Evolutionary conservation across 2,888 invertebrate genomes (phyloP), one percentile per base, ranked within the genome.

Genomic region (Epinotia ramella): DNA sequence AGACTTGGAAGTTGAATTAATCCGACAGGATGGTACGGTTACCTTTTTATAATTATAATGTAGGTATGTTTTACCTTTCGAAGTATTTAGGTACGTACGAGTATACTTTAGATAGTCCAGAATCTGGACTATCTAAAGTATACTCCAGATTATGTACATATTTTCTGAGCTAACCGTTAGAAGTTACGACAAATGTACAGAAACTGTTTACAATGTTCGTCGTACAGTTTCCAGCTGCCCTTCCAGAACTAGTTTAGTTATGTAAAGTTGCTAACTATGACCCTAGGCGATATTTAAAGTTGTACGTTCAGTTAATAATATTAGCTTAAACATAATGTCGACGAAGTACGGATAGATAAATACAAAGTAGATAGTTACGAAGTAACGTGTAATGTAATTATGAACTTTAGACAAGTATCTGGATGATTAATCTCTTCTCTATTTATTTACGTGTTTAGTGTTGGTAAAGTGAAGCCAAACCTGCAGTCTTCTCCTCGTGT

Each of bases 241-340:
- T 9, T 16, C n/a, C 6, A 9, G 33, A 6, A n/a, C n/a, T n/a
- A 16, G 6, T 9, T 33, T 33, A 62, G 33, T 60, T 28, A 33
- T 16, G 5, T 60, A 33, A 33, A 60, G 60, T 33, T 33, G 60
- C 13, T n/a, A 33, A 62, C 62, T 33, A 33, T 62, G 33, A 62
- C 33, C 33, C 62, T 33, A 16, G 28, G 62, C 28, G 33, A n/a
- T 62, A 62, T 28, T 62, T 33, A 62, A 33, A 62, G 33, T 60
- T 60, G 6, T 33, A 33, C 33, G 1, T 40, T 40, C 40, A 33
- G 62, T 62, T 20, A 57, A 53, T 53, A 53, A 53, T 53, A 6
- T 6, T 53, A 53, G 53, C n/a, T 53, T 53, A 1, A 7, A 40
- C 40, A 40, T n/a, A 53, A 6, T 53, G 6, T n/a, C 53, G 7